These are phyloP conservation scores for Nomada hirtipes DNA, from an alignment of 2,888 invertebrate species.

Conservation along the genomic window DNA sequence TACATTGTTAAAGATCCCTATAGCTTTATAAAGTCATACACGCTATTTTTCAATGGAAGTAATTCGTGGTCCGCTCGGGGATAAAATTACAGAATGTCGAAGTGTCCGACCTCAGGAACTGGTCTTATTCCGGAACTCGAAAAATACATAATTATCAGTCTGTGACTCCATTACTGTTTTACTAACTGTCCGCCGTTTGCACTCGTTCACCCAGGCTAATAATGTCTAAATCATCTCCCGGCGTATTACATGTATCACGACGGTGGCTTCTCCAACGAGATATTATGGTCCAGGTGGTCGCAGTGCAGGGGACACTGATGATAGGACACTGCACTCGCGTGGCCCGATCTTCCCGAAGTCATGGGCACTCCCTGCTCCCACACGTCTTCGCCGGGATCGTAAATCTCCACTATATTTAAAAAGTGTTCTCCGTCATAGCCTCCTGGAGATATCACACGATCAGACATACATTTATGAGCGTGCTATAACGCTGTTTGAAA, in stretches of 20 bases:
- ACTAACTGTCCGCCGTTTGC: background rate
- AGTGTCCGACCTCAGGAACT: slow-evolving; percentile 44
- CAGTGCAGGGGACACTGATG: slow-evolving; percentile 87
- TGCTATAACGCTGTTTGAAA: background rate
- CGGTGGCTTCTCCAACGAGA: slow-evolving; percentile 56
- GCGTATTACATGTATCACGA: slow-evolving; percentile 62
- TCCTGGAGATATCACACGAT: slow-evolving; percentile 85
- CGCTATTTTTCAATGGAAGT: slow-evolving; percentile 55
- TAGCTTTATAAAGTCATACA: slow-evolving; percentile 51
- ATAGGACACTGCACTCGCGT: slow-evolving; percentile 95
- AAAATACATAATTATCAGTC: slow-evolving; percentile 59
- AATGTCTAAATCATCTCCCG: slow-evolving; percentile 6
- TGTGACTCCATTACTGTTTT: slow-evolving; percentile 28
- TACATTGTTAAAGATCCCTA: slow-evolving; percentile 52
- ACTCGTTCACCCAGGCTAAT: slow-evolving; percentile 7
- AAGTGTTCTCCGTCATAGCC: slow-evolving; percentile 96
- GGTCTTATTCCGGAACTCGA: slow-evolving; percentile 25
- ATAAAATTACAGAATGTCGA: slow-evolving; percentile 29
- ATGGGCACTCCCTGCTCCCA: slow-evolving; percentile 93
- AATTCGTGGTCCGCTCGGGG: slow-evolving; percentile 39
- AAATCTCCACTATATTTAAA: slow-evolving; percentile 94
- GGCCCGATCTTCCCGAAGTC: slow-evolving; percentile 95
- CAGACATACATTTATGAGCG: background rate
- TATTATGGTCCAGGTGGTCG: slow-evolving; percentile 78
- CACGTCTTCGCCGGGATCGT: slow-evolving; percentile 90